A percentile compares a stretch with the other conserved stretches of the same genome.
Evolutionary conservation across 2,797 vertebrate genomes (phyloP).

Genomic region (Centroberyx gerrardi): DNA sequence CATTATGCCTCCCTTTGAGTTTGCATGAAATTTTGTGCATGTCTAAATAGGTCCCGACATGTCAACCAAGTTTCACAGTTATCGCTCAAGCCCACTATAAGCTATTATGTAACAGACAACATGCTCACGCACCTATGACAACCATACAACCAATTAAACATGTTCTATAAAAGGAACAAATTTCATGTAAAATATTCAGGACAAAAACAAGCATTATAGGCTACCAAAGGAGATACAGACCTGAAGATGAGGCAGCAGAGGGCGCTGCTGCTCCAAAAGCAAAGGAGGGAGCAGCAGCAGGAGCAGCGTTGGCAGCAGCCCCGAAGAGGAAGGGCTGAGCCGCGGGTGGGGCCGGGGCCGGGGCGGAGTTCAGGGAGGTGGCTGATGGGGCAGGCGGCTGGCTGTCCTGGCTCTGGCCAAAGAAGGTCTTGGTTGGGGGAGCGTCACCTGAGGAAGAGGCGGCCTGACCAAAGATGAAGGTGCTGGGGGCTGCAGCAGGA

Average conservation of each 20-base stretch:
- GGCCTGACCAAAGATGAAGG: slow-evolving; percentile 92
- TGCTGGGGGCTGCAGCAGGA: slow-evolving; percentile 71
- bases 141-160: too few relatives aligned
- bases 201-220: background rate
- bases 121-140: too few relatives aligned
- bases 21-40: too few relatives aligned
- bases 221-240: slow-evolving; percentile 73
- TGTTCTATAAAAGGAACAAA: background rate
- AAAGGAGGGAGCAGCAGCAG: slow-evolving; percentile 83
- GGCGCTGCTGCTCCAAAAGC: slow-evolving; percentile 88
- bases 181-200: background rate
- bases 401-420: slow-evolving; percentile 90
- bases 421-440: slow-evolving; percentile 88
- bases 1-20: too few relatives aligned
- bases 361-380: slow-evolving; percentile 74
- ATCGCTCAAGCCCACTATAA: background rate
- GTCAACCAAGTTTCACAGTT: background rate
- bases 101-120: too few relatives aligned
- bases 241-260: slow-evolving; percentile 88
- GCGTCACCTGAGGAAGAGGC: slow-evolving; percentile 82
- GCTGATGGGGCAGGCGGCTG: slow-evolving; percentile 80
- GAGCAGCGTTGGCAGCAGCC: slow-evolving; percentile 73
- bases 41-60: background rate
- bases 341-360: slow-evolving; percentile 59
- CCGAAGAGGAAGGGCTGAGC: slow-evolving; percentile 91